phyloP scores from a whole-genome alignment of 2,888 invertebrate genomes.

The Phytoseiulus persimilis region DNA sequence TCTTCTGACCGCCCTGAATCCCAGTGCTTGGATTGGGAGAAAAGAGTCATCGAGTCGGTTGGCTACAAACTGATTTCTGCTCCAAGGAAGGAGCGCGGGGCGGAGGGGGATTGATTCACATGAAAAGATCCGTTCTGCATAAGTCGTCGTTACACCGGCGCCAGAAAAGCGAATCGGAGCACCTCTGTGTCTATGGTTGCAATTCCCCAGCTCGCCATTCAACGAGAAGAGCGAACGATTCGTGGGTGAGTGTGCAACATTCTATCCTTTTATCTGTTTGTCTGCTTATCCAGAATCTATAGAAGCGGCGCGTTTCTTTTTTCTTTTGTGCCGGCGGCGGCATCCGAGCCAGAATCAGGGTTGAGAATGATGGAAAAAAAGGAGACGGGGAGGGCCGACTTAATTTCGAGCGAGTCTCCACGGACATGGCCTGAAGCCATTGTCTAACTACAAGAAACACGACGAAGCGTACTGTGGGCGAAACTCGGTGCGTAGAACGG shows the following conservation, averaged over 20 bases:
- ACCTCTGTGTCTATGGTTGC: neutral
- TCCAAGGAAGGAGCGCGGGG: neutral
- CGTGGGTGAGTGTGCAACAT: neutral
- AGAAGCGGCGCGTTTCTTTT: neutral
- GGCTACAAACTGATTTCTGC: neutral
- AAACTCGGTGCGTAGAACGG: neutral
- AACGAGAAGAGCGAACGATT: neutral
- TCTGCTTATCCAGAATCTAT: neutral
- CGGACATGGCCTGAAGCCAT: neutral
- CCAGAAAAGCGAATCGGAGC: neutral
- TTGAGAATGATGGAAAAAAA: neutral
- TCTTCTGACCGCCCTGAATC: neutral
- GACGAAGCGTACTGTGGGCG: neutral
- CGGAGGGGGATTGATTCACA: neutral
- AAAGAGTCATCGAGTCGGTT: neutral
- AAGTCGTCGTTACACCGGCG: neutral
- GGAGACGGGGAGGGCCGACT: neutral
- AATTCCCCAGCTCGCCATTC: neutral
- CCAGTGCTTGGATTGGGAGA: neutral
- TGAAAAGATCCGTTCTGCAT: neutral
- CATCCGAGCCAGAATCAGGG: neutral
- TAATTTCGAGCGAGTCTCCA: neutral
- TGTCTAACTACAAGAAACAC: neutral
- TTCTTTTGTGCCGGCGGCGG: neutral
- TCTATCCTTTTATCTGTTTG: neutral